A percentile compares a stretch with the other conserved stretches of the same genome.
Evolutionary conservation across 2,888 invertebrate species (phyloP).

Genomic region (Spilosoma lubricipeda): DNA sequence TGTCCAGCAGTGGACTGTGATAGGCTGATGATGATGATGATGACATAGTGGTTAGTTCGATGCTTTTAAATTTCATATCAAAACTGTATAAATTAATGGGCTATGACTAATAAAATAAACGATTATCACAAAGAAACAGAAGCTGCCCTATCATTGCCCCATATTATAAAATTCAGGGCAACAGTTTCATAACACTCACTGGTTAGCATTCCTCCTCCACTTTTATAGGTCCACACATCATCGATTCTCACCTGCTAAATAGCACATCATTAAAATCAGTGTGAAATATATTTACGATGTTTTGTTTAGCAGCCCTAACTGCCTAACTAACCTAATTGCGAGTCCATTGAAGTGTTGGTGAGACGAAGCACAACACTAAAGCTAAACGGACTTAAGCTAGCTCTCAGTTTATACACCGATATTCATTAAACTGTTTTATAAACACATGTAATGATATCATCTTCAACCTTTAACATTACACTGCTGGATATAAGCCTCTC

Average conservation of each 20-base stretch:
- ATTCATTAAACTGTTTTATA: not conserved
- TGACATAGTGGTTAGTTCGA: no score
- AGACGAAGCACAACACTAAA: slow-evolving; percentile 2
- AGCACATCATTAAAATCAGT: slow-evolving; percentile 9
- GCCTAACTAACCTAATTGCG: slow-evolving; percentile 55
- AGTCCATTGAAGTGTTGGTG: slow-evolving; percentile 46
- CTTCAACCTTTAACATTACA: no score
- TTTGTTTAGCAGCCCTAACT: slow-evolving; percentile 19
- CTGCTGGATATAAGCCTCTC: no score
- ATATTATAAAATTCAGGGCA: not conserved
- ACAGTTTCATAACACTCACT: not conserved
- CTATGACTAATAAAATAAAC: no score
- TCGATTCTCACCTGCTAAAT: slow-evolving; percentile 10
- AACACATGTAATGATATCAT: no score
- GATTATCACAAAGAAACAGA: not conserved
- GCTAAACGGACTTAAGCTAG: slow-evolving; percentile 17
- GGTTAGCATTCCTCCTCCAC: not conserved
- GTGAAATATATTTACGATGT: slow-evolving; percentile 17
- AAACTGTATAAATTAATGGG: no score
- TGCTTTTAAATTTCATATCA: no score
- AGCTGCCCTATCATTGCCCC: not conserved
- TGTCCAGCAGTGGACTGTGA: no score
- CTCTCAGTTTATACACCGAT: slow-evolving; percentile 9
- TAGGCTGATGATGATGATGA: no score
- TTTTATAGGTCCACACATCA: not conserved